A percentile compares a stretch with the other conserved stretches of the same genome.
Evolutionary conservation across 2,888 invertebrate species (phyloP).

Genomic region (Tachystola acroxantha): DNA sequence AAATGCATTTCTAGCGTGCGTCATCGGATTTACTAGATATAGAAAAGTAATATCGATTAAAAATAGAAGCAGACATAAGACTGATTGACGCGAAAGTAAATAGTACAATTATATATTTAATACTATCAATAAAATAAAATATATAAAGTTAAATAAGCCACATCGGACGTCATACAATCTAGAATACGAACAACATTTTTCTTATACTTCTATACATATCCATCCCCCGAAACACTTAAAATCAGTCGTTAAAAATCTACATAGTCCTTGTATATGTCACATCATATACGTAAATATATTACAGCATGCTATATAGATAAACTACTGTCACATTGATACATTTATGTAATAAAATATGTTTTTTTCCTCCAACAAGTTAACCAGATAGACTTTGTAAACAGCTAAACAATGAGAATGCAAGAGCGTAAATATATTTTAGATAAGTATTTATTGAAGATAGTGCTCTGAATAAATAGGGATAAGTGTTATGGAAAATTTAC

Average conservation of each 20-base stretch:
- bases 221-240: conserved; percentile 45
- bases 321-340: conserved; percentile 48
- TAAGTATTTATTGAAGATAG: conserved; percentile 37
- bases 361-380: conserved; percentile 48
- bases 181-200: conserved; percentile 28
- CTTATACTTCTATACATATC: conserved; percentile 25
- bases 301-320: conserved; percentile 48
- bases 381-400: conserved; percentile 71
- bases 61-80: no score
- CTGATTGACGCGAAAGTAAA: not conserved
- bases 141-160: conserved; percentile 30
- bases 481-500: conserved; percentile 27
- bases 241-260: conserved; percentile 65
- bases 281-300: conserved; percentile 33
- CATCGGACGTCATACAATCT: conserved; percentile 29
- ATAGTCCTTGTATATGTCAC: conserved; percentile 18
- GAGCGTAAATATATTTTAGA: conserved; percentile 37
- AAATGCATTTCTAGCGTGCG: not conserved
- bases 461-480: conserved; percentile 32
- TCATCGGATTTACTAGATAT: not conserved
- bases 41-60: not conserved
- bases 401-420: conserved; percentile 53
- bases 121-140: conserved; percentile 19
- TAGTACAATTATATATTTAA: conserved; percentile 1
- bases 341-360: conserved; percentile 67